Conservation (phyloP, 2,888 invertebrate genomes). For the Nycteola revayana region DNA sequence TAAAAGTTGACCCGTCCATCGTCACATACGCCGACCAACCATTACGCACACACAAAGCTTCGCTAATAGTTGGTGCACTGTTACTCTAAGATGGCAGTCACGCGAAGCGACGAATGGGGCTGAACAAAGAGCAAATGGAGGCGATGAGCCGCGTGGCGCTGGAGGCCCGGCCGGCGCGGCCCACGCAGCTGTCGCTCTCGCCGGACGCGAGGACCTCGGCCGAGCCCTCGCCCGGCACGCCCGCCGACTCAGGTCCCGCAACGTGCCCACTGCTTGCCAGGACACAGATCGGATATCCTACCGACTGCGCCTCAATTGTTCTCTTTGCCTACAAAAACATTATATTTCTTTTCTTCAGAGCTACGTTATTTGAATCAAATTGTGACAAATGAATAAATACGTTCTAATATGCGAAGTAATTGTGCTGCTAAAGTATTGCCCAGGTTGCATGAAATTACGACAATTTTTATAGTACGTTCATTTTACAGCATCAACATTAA, state of each 20-base stretch:
- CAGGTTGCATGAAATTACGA: too few relatives aligned
- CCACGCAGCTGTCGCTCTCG: conserved; percentile 74
- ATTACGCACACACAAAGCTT: conserved; percentile 35
- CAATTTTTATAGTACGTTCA: too few relatives aligned
- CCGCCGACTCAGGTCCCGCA: conserved; percentile 77
- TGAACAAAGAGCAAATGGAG: conserved; percentile 81
- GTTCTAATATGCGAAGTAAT: too few relatives aligned
- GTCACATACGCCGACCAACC: conserved; percentile 16
- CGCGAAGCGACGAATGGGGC: conserved; percentile 81
- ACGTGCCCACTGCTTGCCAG: conserved; percentile 40
- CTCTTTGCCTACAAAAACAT: too few relatives aligned
- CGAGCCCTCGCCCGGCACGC: conserved; percentile 81
- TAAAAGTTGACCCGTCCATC: conserved; percentile 27
- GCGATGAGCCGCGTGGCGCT: conserved; percentile 77
- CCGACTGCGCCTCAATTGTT: too few relatives aligned
- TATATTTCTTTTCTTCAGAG: too few relatives aligned
- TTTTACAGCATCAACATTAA: too few relatives aligned
- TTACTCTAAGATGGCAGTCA: conserved; percentile 82
- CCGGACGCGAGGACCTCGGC: conserved; percentile 65
- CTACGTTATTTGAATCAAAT: too few relatives aligned
- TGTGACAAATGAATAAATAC: too few relatives aligned
- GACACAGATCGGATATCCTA: too few relatives aligned
- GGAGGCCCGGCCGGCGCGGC: conserved; percentile 56
- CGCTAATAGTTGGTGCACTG: conserved; percentile 61
- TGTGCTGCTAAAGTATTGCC: too few relatives aligned